These are phyloP conservation scores for Fragum whitleyi DNA, from an alignment of 2,888 invertebrate species.

Conservation along the genomic window DNA sequence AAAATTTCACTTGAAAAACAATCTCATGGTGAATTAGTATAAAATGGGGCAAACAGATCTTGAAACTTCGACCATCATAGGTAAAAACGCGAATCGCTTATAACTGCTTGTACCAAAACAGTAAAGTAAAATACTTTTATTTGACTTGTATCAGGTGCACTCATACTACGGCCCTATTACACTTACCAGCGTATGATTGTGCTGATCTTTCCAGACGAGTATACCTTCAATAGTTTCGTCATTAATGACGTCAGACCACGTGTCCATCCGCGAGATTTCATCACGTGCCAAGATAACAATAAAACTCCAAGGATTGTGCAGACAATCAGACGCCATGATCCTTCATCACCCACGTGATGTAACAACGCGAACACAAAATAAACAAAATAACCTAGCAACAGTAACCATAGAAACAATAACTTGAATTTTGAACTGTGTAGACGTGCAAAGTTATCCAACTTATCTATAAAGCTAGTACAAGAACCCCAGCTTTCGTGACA, in stretches of 20 bases:
- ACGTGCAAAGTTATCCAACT: background rate
- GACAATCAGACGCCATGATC: constrained; percentile 62
- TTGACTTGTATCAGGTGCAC: too few relatives aligned
- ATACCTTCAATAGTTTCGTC: background rate
- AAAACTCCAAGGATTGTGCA: constrained; percentile 52
- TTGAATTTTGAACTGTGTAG: background rate
- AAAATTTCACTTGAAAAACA: too few relatives aligned
- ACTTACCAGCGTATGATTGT: constrained; percentile 53
- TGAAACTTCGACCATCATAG: too few relatives aligned
- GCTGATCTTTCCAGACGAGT: constrained; percentile 22
- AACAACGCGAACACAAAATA: constrained; percentile 61
- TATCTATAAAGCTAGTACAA: background rate
- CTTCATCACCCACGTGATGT: constrained; percentile 68
- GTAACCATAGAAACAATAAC: background rate
- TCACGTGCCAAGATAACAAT: constrained; percentile 30
- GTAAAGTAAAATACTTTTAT: too few relatives aligned
- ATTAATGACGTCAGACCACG: background rate
- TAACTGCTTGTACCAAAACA: too few relatives aligned
- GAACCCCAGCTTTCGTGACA: background rate
- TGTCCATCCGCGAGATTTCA: constrained; percentile 34
- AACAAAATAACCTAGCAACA: constrained; percentile 48
- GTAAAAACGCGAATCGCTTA: too few relatives aligned
- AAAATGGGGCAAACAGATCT: too few relatives aligned
- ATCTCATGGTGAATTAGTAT: too few relatives aligned
- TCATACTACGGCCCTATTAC: too few relatives aligned